Evolutionary conservation across 2,113 vertebrate species (phyloP), one percentile per base, ranked within the genome.

Genomic region (Echinops telfairi): DNA sequence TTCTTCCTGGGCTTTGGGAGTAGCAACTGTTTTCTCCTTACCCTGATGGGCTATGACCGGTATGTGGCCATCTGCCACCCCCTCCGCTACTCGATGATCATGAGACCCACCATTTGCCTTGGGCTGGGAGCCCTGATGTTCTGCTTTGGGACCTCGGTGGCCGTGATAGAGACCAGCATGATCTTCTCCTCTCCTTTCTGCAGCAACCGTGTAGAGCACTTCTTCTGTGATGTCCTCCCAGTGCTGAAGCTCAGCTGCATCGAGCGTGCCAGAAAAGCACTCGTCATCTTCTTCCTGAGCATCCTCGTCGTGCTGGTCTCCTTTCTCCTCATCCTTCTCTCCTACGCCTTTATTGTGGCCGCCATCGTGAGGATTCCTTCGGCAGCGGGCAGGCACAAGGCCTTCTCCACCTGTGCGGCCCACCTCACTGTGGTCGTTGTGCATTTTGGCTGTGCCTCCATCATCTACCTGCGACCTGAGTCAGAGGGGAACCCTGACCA

Each of bases 341-440:
- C 96, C 20, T 96, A 93, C 0, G 88, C 91, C 75, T 87, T 95
- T 80, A 97, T 97, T 6, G 80, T 70, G 81, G 88, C 84, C 0
- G 58, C 95, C 43, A 27, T 97, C 0, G 1, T 93, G 83, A 89
- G 78, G 71, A 95, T 96, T 7, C 81, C 91, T 8, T 95, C 81
- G 0, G 83, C 83, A 0, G 38, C 92, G 0, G 83, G 96, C 27
- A 58, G 85, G 53, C 78, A 1, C 79, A 96, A 95, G 75, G 96
- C 97, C 47, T 97, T 96, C 86, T 97, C 97, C 23, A 97, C 96
- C n/a, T 95, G 97, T 1, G 90, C 76, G 0, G 95, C 97, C 8
- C 96, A 97, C 76, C 91, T 96, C 89, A 95, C 94, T 1, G 90
- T 97, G 92, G 95, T 95, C 16, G 2, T 33, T 0, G 84, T 97